A percentile compares a stretch with the other conserved stretches of the same genome.
phyloP scores from a whole-genome alignment of 2,888 invertebrate genomes.

The Papilio protenor region DNA sequence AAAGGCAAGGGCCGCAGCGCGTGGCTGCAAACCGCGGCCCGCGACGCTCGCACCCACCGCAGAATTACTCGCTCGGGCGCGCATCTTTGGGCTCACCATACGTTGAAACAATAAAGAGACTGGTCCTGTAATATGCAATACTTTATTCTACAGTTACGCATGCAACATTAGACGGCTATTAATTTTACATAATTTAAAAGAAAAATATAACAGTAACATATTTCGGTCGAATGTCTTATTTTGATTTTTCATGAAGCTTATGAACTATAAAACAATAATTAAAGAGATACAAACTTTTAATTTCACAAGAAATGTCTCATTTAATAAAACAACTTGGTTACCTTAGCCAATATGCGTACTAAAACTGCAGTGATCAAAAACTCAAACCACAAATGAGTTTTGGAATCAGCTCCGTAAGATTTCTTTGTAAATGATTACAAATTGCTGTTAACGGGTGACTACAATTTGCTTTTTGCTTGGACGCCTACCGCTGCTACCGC shows the following conservation, averaged over 20 bases:
- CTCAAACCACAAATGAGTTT: slow-evolving; percentile 77
- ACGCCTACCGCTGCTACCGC: slow-evolving; percentile 10
- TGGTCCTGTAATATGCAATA: slow-evolving; percentile 26
- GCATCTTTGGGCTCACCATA: slow-evolving; percentile 61
- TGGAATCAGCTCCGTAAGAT: slow-evolving; percentile 66
- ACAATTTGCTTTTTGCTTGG: slow-evolving; percentile 60
- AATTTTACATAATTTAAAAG: too few relatives aligned
- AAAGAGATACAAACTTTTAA: not conserved
- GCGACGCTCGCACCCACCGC: slow-evolving; percentile 71
- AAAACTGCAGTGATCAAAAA: slow-evolving; percentile 69
- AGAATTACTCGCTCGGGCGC: slow-evolving; percentile 79
- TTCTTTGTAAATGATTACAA: slow-evolving; percentile 78
- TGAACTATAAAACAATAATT: too few relatives aligned
- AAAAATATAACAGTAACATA: too few relatives aligned
- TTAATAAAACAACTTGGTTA: slow-evolving; percentile 46
- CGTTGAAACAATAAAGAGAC: slow-evolving; percentile 14
- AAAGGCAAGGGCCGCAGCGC: slow-evolving; percentile 61
- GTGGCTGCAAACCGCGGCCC: slow-evolving; percentile 58
- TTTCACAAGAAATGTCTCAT: too few relatives aligned
- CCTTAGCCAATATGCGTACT: slow-evolving; percentile 55
- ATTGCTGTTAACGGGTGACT: slow-evolving; percentile 73
- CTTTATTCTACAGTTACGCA: not conserved
- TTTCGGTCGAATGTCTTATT: too few relatives aligned
- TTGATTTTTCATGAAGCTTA: too few relatives aligned
- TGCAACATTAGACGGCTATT: too few relatives aligned